Percentiles rank a stretch among this genome's conserved stretches.
phyloP scores from a whole-genome alignment of 37 sponge, comb jelly and placozoan species.

The Hormiphora californensis region DNA sequence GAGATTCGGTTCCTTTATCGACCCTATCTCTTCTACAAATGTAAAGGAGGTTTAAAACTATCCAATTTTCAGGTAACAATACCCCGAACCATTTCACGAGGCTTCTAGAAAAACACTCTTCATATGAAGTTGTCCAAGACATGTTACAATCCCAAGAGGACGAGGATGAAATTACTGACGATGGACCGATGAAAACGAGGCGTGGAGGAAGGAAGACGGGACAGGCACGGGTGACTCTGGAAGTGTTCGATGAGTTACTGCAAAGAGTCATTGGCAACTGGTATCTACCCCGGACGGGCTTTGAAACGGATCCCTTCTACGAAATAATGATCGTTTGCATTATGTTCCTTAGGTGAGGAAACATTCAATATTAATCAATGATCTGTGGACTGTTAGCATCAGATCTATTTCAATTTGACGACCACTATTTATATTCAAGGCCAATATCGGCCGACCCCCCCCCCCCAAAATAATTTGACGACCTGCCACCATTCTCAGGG shows the following conservation, averaged over 20 bases:
- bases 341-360: neutral
- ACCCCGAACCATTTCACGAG: neutral
- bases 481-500: too few relatives aligned
- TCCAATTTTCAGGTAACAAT: neutral
- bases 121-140: neutral
- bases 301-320: neutral
- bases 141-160: neutral
- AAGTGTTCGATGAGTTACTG: neutral
- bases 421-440: neutral
- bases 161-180: too few relatives aligned
- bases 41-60: too few relatives aligned
- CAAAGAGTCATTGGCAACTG: neutral
- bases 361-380: too few relatives aligned
- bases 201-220: too few relatives aligned
- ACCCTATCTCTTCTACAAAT: too few relatives aligned
- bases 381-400: too few relatives aligned
- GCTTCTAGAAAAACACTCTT: neutral
- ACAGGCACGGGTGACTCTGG: too few relatives aligned
- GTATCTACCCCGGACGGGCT: neutral
- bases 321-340: neutral
- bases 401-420: neutral
- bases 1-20: too few relatives aligned
- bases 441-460: too few relatives aligned
- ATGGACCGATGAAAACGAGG: too few relatives aligned
- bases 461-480: too few relatives aligned